Base-by-base conservation (phyloP, 2,888 invertebrate genomes). In the Aplocera efformata region DNA sequence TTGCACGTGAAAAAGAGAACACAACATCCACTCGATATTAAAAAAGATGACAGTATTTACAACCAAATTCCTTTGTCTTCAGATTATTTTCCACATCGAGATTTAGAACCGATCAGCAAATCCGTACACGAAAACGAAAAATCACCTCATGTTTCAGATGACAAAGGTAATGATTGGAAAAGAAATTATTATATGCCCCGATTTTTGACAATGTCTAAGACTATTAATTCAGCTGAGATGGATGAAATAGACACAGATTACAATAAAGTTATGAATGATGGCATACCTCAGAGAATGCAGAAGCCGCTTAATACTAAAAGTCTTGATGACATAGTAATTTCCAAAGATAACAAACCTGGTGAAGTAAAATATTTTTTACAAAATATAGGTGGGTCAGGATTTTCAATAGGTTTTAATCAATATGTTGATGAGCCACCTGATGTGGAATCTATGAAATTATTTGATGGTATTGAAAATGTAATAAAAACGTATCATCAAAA, bases 371-470 rank as follows among this genome's bases (percentile, higher is more conserved):
- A 79, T 30, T 56, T 73, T 8, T 52, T 85, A 1, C 82, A 80
- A 63, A 72, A 82, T 28, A 67, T 86, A 8, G 80, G 73, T 43
- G 82, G 80, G 0, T 68, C 79, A 21, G 86, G 86, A 0, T 75
- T 84, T 34, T 70, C 84, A 1, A 63, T 86, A 9, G 85, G 85
- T 1, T 76, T 79, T 25, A 85, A 80, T 39, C 80, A 83, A 42
- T 85, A 77, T 41, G 61, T 70, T 1, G 83, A 77, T 37, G 73
- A 75, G 46, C 65, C 71, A 5, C 85, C 84, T 5, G 85, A 86
- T 45, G 43, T 60, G 1, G 79, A 85, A 5, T 65, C 72, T 6
- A 73, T 84, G 31, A 78, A 72, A 56, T 39, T 79, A 7, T 86
- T 84, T 41, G 71, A 72, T 3, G 78, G 80, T 0, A 38, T 85